These are phyloP conservation scores for Benthosema pterotum DNA, from an alignment of 2,797 vertebrate species.

Conservation along the genomic window DNA sequence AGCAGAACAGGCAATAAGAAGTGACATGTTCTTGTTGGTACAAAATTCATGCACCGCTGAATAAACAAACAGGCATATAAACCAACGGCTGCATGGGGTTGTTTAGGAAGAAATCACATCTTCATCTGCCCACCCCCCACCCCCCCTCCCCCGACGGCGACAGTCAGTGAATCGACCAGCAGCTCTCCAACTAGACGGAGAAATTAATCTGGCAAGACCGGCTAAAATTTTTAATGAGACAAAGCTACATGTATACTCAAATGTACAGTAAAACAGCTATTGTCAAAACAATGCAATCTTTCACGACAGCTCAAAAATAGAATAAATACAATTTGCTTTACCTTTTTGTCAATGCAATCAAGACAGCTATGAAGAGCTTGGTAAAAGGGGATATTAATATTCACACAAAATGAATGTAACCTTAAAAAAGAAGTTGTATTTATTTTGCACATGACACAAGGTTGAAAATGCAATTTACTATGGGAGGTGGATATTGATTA, in stretches of 20 bases:
- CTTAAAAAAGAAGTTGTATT: slow-evolving; percentile 75
- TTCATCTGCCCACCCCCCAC: slow-evolving; percentile 33
- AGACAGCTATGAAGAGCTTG: slow-evolving; percentile 16
- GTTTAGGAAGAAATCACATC: slow-evolving; percentile 44
- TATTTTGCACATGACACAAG: slow-evolving; percentile 79
- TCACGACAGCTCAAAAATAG: not conserved
- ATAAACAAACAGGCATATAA: slow-evolving; percentile 66
- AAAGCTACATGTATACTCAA: slow-evolving; percentile 14
- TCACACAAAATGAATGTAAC: slow-evolving; percentile 48
- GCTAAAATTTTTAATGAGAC: slow-evolving; percentile 26
- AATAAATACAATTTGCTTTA: not conserved
- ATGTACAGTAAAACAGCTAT: slow-evolving; percentile 1
- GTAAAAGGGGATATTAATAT: slow-evolving; percentile 20
- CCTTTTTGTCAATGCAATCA: not conserved
- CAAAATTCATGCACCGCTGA: slow-evolving; percentile 60
- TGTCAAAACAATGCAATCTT: slow-evolving; percentile 7
- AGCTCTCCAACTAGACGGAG: slow-evolving; percentile 3
- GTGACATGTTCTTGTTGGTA: slow-evolving; percentile 71
- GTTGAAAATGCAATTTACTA: slow-evolving; percentile 84
- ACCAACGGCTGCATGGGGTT: slow-evolving; percentile 50
- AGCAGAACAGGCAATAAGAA: slow-evolving; percentile 74
- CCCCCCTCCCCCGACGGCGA: slow-evolving; percentile 24
- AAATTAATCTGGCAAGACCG: slow-evolving; percentile 8
- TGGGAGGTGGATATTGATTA: slow-evolving; percentile 81
- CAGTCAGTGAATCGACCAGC: slow-evolving; percentile 3